These are phyloP conservation scores for Neostethus bicornis DNA, from an alignment of 2,797 vertebrate species.

Conservation along the genomic window DNA sequence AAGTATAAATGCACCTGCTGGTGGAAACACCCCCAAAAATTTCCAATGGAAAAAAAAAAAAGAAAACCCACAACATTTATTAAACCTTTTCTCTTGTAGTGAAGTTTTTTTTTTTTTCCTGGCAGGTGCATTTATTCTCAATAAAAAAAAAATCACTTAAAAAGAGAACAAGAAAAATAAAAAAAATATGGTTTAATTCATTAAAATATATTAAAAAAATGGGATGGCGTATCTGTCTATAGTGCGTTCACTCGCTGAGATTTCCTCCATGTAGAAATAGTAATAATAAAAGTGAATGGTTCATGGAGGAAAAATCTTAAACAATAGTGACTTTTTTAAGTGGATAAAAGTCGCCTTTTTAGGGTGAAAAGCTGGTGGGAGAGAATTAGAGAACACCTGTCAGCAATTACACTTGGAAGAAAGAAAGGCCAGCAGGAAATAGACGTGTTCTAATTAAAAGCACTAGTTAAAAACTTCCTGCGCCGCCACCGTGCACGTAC, in stretches of 20 bases:
- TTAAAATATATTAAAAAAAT: not conserved
- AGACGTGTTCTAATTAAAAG: constrained; percentile 98
- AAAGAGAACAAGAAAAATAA: too few relatives aligned
- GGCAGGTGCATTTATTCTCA: too few relatives aligned
- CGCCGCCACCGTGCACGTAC: constrained; percentile 81
- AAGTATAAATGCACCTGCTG: constrained; percentile 33
- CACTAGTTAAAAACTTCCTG: constrained; percentile 99
- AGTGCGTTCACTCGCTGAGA: constrained; percentile 11
- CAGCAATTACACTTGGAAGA: constrained; percentile 94
- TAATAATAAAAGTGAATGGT: not conserved
- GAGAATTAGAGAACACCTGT: constrained; percentile 90
- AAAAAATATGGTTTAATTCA: too few relatives aligned
- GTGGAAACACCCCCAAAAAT: constrained; percentile 23
- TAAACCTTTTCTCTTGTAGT: too few relatives aligned
- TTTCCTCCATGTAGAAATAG: constrained; percentile 1
- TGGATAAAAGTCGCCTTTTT: constrained; percentile 29
- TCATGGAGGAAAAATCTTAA: constrained; percentile 8
- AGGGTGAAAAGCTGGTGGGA: constrained; percentile 50
- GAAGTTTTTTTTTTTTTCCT: too few relatives aligned
- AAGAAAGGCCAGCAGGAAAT: constrained; percentile 94
- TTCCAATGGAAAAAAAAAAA: constrained; percentile 20
- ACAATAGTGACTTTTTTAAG: constrained; percentile 26
- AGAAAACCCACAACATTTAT: not conserved
- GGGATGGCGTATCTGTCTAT: not conserved
- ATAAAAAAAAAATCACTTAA: too few relatives aligned